Base-by-base conservation (phyloP, 2,113 vertebrate species). In the Isurus oxyrinchus region DNA sequence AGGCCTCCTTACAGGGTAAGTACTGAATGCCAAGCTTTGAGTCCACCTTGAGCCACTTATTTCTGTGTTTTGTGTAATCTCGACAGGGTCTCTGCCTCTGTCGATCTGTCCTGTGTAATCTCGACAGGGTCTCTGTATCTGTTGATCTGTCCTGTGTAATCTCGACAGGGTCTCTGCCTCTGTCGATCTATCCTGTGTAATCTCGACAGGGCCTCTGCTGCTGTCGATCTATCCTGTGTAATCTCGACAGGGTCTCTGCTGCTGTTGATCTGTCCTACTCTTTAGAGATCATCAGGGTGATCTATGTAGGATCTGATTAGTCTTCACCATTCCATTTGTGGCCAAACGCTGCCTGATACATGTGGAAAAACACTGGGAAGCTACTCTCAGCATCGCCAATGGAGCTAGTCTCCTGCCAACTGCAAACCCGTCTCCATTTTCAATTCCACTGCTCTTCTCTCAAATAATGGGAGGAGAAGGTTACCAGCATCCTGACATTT, bases 1-100 rank as follows among this genome's bases (percentile, higher is more conserved):
- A 98, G 99, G 97, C 97, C 98, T 96, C 96, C 98, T 0, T 99
- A 99, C 96, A 98, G 99, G 98, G 99, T 99, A 97, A 96, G 98
- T 96, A 4, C 27, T 35, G 53, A 90, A 4, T 57, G 87, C 2
- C 53, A 35, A 25, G 2, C 8, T 35, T 94, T 94, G 27, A 66
- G 19, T 63, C 57, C 6, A n/a, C 19, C 40, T 76, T 76, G 72
- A 35, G 5, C 40, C 19, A 44, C 16, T 44, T 84, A 13, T 40
- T 21, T 84, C 35, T 66, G 90, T 66, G 90, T 40, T n/a, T 19
- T 66, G 35, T 40, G 35, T 13, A 19, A 63, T 44, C 16, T n/a
- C 0, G 0, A n/a, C n/a, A 10, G 25, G 3, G 19, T 93, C 23
- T 94, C n/a, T 94, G 35, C 35, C 23, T 35, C 3, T 66, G 16